These are phyloP conservation scores for Philopedon plagiatum DNA, from an alignment of 2,888 invertebrate genomes.

Conservation along the genomic window DNA sequence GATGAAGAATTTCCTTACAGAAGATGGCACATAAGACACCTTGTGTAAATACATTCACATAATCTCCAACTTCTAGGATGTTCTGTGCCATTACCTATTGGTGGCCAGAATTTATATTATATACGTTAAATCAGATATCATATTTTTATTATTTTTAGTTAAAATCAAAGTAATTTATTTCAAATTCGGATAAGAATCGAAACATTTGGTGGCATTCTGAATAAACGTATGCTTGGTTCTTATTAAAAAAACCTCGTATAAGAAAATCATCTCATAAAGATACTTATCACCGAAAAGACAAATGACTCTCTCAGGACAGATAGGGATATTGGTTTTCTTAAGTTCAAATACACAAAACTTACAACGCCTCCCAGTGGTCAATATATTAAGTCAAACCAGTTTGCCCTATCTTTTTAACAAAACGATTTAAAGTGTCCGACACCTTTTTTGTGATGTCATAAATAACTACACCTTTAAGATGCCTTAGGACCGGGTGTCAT, in stretches of 20 bases:
- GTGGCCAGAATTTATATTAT: too few relatives aligned
- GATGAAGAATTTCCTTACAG: too few relatives aligned
- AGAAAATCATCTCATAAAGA: slow-evolving; percentile 36
- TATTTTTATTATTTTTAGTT: too few relatives aligned
- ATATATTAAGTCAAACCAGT: slow-evolving; percentile 48
- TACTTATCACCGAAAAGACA: slow-evolving; percentile 40
- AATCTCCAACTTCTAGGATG: too few relatives aligned
- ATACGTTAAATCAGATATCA: too few relatives aligned
- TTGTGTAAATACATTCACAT: too few relatives aligned
- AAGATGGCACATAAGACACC: too few relatives aligned
- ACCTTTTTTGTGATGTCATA: slow-evolving; percentile 46
- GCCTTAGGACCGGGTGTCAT: slow-evolving; percentile 36
- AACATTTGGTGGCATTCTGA: too few relatives aligned
- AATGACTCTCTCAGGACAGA: slow-evolving; percentile 40
- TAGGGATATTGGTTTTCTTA: slow-evolving; percentile 47
- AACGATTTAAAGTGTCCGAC: slow-evolving; percentile 47
- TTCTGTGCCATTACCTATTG: too few relatives aligned
- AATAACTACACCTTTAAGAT: slow-evolving; percentile 41
- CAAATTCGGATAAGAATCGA: too few relatives aligned
- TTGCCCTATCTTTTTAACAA: slow-evolving; percentile 46
- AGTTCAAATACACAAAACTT: slow-evolving; percentile 28
- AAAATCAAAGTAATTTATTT: too few relatives aligned
- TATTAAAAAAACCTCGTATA: not conserved
- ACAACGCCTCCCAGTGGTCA: slow-evolving; percentile 34
- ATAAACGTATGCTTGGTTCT: too few relatives aligned